A percentile compares a stretch with the other conserved stretches of the same genome.
Evolutionary conservation across 1,140 invertebrate genomes (phyloP).

Genomic region (Drosophila eugracilis): DNA sequence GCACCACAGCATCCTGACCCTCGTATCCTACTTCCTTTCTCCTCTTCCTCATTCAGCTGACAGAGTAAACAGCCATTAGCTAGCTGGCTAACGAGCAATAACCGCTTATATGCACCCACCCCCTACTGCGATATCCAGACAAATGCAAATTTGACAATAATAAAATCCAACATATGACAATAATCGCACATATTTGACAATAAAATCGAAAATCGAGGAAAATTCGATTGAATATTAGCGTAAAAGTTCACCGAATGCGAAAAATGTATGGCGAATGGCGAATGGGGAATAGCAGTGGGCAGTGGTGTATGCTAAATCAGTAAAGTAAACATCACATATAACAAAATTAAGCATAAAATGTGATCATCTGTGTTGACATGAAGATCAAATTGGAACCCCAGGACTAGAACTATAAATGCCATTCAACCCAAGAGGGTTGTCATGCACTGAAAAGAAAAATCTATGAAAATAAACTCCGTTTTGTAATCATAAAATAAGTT

Average conservation of each 20-base stretch:
- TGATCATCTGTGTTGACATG: constrained; percentile 85
- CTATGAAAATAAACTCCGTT: background rate
- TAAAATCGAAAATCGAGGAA: constrained; percentile 70
- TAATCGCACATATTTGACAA: constrained; percentile 81
- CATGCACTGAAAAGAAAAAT: constrained; percentile 4
- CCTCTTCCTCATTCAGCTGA: background rate
- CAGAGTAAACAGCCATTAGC: constrained; percentile 61
- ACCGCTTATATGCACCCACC: constrained; percentile 34
- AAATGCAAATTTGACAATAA: constrained; percentile 80
- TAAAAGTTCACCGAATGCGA: constrained; percentile 29
- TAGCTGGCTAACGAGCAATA: constrained; percentile 67
- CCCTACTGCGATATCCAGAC: constrained; percentile 13
- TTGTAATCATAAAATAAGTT: background rate
- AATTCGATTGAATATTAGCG: constrained; percentile 58
- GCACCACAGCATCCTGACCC: constrained; percentile 32
- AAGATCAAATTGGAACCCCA: constrained; percentile 69
- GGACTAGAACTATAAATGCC: constrained; percentile 15
- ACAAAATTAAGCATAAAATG: constrained; percentile 83
- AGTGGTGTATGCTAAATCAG: constrained; percentile 56
- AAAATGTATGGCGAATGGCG: background rate
- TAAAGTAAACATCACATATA: constrained; percentile 69
- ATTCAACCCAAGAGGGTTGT: constrained; percentile 21
- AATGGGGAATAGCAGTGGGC: constrained; percentile 1
- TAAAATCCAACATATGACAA: constrained; percentile 81
- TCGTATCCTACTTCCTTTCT: background rate